Percentiles rank a stretch among this genome's conserved stretches.
Evolutionary conservation across 2,113 vertebrate genomes (phyloP).

Genomic region (Haplotaxodon microlepis): DNA sequence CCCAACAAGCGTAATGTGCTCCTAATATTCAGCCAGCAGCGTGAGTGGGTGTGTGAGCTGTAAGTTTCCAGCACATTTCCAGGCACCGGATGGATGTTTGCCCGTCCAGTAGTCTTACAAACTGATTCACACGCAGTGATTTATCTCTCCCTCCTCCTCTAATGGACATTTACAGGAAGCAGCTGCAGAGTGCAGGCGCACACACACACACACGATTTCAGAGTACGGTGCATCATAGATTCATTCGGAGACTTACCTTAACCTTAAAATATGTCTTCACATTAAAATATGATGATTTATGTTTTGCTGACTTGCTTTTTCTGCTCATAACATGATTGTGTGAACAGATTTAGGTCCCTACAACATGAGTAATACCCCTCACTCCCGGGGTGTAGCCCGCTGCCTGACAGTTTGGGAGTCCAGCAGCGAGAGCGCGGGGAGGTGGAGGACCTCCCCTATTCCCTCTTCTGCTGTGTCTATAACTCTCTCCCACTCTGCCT

Average conservation of each 20-base stretch:
- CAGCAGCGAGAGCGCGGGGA: background rate
- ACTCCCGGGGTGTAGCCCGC: background rate
- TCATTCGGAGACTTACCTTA: background rate
- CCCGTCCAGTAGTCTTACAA: too few relatives aligned
- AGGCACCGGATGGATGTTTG: too few relatives aligned
- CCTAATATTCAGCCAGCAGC: too few relatives aligned
- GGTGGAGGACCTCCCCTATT: background rate
- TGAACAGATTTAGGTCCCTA: background rate
- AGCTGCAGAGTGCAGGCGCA: too few relatives aligned
- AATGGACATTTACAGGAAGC: too few relatives aligned
- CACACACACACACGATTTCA: background rate
- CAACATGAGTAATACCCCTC: background rate
- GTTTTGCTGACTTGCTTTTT: background rate
- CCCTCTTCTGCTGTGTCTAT: background rate
- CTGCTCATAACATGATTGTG: background rate
- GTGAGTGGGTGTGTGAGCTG: too few relatives aligned
- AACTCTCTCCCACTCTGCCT: background rate
- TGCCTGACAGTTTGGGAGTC: background rate
- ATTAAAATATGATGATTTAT: background rate
- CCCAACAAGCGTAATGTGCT: too few relatives aligned
- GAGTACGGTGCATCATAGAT: background rate
- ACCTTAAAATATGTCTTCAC: background rate
- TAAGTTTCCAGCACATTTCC: too few relatives aligned
- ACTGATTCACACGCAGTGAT: too few relatives aligned
- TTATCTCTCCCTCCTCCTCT: too few relatives aligned